These are phyloP conservation scores for Nephrotoma appendiculata DNA, from an alignment of 2,888 invertebrate species.

Conservation along the genomic window DNA sequence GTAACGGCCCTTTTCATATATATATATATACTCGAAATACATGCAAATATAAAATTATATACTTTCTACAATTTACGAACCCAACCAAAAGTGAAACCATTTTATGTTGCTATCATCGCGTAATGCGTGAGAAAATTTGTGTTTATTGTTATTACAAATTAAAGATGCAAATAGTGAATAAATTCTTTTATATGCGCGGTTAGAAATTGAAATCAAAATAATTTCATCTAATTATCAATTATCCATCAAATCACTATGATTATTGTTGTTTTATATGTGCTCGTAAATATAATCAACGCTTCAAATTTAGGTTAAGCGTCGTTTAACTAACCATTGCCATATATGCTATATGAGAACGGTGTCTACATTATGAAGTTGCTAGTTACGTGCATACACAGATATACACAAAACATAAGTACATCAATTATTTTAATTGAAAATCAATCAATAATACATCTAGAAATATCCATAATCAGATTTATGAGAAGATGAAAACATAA, in stretches of 20 bases:
- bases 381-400: neutral
- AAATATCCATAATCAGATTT: neutral
- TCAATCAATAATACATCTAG: neutral
- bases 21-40: neutral
- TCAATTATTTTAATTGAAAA: neutral
- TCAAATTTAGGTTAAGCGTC: neutral
- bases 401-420: neutral
- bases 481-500: neutral
- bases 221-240: neutral
- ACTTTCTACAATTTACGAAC: neutral
- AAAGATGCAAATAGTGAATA: neutral
- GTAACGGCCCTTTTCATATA: neutral
- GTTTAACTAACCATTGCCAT: neutral
- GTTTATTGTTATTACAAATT: neutral
- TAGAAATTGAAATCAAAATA: neutral
- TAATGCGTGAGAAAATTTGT: neutral
- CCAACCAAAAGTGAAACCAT: neutral
- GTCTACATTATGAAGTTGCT: no score
- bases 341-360: no score
- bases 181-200: neutral
- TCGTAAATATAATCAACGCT: neutral
- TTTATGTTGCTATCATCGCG: neutral
- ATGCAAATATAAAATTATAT: neutral
- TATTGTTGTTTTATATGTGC: neutral
- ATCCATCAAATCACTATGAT: neutral